Conservation (phyloP, 2,113 vertebrate species). For the Mugil cephalus region DNA sequence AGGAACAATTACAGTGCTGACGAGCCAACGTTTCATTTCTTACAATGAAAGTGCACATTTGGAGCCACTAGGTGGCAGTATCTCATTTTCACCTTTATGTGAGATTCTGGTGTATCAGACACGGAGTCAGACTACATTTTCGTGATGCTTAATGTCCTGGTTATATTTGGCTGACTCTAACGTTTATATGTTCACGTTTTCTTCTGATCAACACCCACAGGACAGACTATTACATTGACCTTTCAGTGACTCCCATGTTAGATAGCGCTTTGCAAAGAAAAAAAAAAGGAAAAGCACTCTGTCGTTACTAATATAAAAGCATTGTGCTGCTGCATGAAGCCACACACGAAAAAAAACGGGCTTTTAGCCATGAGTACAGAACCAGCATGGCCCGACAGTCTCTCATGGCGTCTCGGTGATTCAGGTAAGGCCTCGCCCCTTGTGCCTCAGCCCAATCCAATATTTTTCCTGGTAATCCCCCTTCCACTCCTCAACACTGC, state of each 20-base stretch:
- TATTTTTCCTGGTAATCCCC: constrained; percentile 83
- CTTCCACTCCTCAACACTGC: constrained; percentile 74
- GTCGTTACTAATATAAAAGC: constrained; percentile 4
- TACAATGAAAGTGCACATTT: constrained; percentile 11
- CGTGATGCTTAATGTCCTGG: constrained; percentile 6
- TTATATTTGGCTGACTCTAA: constrained; percentile 19
- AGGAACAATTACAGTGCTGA: constrained; percentile 52
- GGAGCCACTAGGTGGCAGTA: constrained; percentile 64
- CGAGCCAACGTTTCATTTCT: constrained; percentile 29
- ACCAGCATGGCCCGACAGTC: constrained; percentile 18
- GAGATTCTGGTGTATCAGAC: not conserved
- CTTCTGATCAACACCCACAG: not conserved
- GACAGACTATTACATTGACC: not conserved
- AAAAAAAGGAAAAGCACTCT: not conserved
- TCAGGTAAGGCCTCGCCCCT: constrained; percentile 65
- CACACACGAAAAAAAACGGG: not conserved
- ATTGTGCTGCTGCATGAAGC: not conserved
- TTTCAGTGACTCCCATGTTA: not conserved
- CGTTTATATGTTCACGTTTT: not conserved
- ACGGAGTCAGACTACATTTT: not conserved
- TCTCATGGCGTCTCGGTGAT: constrained; percentile 24
- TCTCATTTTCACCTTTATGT: constrained; percentile 26
- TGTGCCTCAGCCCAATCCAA: constrained; percentile 71
- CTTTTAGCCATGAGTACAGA: constrained; percentile 3
- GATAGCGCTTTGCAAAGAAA: not conserved